Conservation (phyloP, 1,140 invertebrate genomes). For the Zaprionus africanus region DNA sequence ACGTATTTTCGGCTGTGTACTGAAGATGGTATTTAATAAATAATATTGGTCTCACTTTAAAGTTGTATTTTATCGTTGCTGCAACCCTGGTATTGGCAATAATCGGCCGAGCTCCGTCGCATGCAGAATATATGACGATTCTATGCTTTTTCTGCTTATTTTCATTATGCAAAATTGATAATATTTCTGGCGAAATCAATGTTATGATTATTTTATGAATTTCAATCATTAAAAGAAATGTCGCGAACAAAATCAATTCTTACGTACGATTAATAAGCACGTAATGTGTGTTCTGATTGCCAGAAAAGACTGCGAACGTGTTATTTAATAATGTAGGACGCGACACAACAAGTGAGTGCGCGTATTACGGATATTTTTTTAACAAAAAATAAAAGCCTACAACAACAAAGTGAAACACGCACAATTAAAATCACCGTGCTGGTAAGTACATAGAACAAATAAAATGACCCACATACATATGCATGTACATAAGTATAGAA, state of each 20-base stretch:
- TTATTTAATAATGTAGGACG: slow-evolving; percentile 68
- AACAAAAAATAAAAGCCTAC: not conserved
- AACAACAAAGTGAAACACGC: slow-evolving; percentile 18
- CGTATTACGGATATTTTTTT: slow-evolving; percentile 11
- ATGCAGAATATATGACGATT: slow-evolving; percentile 49
- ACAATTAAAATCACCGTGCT: slow-evolving; percentile 8
- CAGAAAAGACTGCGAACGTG: slow-evolving; percentile 45
- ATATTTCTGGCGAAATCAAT: slow-evolving; percentile 25
- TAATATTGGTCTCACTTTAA: not conserved
- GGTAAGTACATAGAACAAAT: slow-evolving; percentile 45
- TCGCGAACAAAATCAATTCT: slow-evolving; percentile 26
- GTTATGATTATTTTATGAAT: slow-evolving; percentile 18
- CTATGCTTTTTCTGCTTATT: slow-evolving; percentile 42
- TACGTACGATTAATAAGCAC: slow-evolving; percentile 9
- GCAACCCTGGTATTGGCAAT: slow-evolving; percentile 31
- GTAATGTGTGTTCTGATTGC: slow-evolving; percentile 13
- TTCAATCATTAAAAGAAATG: slow-evolving; percentile 18
- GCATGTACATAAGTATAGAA: slow-evolving; percentile 2
- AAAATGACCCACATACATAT: slow-evolving; percentile 42
- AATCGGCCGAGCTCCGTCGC: slow-evolving; percentile 42
- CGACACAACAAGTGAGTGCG: slow-evolving; percentile 58
- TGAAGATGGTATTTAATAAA: slow-evolving; percentile 15
- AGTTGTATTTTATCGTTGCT: slow-evolving; percentile 5
- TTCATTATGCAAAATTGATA: slow-evolving; percentile 47
- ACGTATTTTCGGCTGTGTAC: not conserved